Evolutionary conservation across 2,888 invertebrate species (phyloP).

Genomic region (Caenorhabditis wallacei): DNA sequence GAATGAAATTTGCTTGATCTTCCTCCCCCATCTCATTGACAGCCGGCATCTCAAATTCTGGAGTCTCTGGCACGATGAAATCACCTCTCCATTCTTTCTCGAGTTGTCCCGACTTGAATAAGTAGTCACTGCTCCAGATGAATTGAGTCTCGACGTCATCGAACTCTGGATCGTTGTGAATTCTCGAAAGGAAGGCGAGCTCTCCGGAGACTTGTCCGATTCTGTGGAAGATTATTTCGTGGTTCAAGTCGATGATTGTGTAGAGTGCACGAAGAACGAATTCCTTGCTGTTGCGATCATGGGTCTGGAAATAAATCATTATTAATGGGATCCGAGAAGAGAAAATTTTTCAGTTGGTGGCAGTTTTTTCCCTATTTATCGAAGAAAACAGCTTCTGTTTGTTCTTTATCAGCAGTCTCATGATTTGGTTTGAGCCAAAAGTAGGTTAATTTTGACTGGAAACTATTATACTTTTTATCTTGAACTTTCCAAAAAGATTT

Average conservation of each 20-base stretch:
- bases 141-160: slow-evolving; percentile 38
- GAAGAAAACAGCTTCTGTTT: too few relatives aligned
- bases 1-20: slow-evolving; percentile 9
- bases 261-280: slow-evolving; percentile 45
- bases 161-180: slow-evolving; percentile 29
- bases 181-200: slow-evolving; percentile 33
- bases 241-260: slow-evolving; percentile 31
- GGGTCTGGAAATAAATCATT: slow-evolving; percentile 25
- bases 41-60: slow-evolving; percentile 34
- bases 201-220: slow-evolving; percentile 57
- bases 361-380: too few relatives aligned
- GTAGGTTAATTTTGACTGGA: too few relatives aligned
- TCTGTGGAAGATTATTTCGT: slow-evolving; percentile 31
- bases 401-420: too few relatives aligned
- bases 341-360: not conserved
- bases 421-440: too few relatives aligned
- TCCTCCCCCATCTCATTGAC: slow-evolving; percentile 36
- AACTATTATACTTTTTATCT: too few relatives aligned
- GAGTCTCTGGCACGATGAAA: slow-evolving; percentile 44
- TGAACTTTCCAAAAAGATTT: too few relatives aligned
- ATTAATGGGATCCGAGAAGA: not conserved
- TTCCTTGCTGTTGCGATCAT: slow-evolving; percentile 21
- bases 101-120: slow-evolving; percentile 39
- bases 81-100: slow-evolving; percentile 33
- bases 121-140: slow-evolving; percentile 49